Conservation (phyloP, 2,113 vertebrate species). For the Nesogale talazaci region DNA sequence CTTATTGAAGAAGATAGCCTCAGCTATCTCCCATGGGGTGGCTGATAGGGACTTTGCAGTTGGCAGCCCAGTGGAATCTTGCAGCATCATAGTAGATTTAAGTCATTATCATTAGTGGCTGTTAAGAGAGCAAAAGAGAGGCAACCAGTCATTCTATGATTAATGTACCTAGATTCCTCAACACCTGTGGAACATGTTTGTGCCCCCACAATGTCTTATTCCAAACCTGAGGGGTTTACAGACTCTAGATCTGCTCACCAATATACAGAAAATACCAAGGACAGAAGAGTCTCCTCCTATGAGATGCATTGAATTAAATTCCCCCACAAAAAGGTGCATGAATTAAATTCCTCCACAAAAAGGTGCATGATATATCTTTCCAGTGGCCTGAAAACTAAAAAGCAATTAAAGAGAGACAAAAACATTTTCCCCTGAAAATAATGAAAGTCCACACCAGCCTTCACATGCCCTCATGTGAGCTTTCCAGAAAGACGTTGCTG, state of each 20-base stretch:
- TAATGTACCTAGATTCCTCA: background rate
- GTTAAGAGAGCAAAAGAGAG: background rate
- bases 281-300: constrained; percentile 21
- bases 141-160: background rate
- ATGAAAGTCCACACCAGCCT: background rate
- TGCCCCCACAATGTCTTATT: background rate
- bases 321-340: background rate
- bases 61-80: too few relatives aligned
- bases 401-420: background rate
- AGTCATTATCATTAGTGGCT: background rate
- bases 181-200: background rate
- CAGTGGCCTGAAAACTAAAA: background rate
- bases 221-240: background rate
- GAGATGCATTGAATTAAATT: constrained; percentile 22
- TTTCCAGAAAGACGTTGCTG: background rate
- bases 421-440: background rate
- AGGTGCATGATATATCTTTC: background rate
- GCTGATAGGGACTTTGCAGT: too few relatives aligned
- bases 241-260: background rate
- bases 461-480: background rate
- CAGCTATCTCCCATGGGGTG: too few relatives aligned
- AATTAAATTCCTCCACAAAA: constrained; percentile 50
- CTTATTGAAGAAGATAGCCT: too few relatives aligned
- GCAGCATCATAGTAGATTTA: too few relatives aligned
- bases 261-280: constrained; percentile 9